Base-by-base conservation (phyloP, 1,140 invertebrate species). In the Galleria mellonella region DNA sequence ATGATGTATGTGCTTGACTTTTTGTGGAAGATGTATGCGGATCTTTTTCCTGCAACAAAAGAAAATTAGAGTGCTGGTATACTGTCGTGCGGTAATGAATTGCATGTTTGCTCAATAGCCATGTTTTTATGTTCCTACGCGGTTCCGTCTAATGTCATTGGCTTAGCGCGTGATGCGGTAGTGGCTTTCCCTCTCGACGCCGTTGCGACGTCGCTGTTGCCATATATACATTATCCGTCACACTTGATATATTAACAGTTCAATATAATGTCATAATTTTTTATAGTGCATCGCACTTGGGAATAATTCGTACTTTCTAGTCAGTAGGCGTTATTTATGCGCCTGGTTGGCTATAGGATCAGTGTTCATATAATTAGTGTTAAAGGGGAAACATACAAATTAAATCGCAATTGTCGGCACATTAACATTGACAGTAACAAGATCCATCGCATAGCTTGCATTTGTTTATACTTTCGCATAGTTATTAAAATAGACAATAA, bases 21-120 rank as follows among this genome's bases (percentile, higher is more conserved):
- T 84, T 70, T 87, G 83, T 64, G 86, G 86, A 74, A 86, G 76
- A 71, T 87, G 83, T 72, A 87, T 87, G 58, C 86, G 83, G 57
- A 87, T 86, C 59, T 87, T 87, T 72, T 87, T 87, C 62, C 86
- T 87, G 83, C 28, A 83, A 86, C 74, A 83, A 83, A 55, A 71
- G 42, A 63, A 67, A 77, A 62, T 55, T 61, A 56, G 17, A 57
- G 46, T 64, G 51, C 9, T 36, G 54, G 42, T 51, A 55, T 55
- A 45, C 28, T 41, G 29, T 58, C 32, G 27, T 46, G 38, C 17
- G 28, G 35, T 36, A 35, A 45, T 55, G 41, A 23, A 58, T 74
- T 56, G 71, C 71, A 67, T 71, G 68, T 65, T 62, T 58, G 67
- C 57, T 52, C 33, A 27, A 51, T 49, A 38, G 43, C 46, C 7